Percentiles rank a stretch among this genome's conserved stretches.
Conservation (phyloP, 2,888 invertebrate species). For the Drosophila hamatofila region DNA sequence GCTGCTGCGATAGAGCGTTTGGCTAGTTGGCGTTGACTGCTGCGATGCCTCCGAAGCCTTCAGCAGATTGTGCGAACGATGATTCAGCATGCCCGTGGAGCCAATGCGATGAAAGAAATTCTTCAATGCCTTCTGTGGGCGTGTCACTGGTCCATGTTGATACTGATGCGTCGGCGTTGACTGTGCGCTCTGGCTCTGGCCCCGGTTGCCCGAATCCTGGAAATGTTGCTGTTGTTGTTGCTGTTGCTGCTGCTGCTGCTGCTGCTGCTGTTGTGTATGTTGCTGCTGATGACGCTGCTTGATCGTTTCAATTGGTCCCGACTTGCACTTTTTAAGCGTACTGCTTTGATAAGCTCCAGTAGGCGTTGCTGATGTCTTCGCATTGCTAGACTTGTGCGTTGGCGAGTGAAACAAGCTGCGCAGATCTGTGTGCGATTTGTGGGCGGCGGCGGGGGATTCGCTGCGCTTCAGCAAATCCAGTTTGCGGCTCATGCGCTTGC, state of each 20-base stretch:
- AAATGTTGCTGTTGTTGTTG: constrained; percentile 5
- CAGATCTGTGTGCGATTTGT: constrained; percentile 86
- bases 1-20: constrained; percentile 89
- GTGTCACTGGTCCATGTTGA: constrained; percentile 56
- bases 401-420: constrained; percentile 85
- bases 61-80: constrained; percentile 83
- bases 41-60: constrained; percentile 83
- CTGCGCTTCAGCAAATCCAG: constrained; percentile 90
- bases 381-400: constrained; percentile 70
- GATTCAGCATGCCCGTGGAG: constrained; percentile 91
- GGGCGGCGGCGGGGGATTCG: constrained; percentile 83
- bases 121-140: constrained; percentile 88
- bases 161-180: constrained; percentile 73
- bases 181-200: constrained; percentile 59
- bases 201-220: constrained; percentile 36
- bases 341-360: constrained; percentile 62
- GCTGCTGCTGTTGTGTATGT: constrained; percentile 45
- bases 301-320: constrained; percentile 87
- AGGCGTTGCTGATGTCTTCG: constrained; percentile 38
- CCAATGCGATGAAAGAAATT: constrained; percentile 91
- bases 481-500: constrained; percentile 92
- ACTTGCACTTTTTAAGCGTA: constrained; percentile 86
- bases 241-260: constrained; percentile 38
- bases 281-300: constrained; percentile 70
- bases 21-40: constrained; percentile 58